Conservation (phyloP, 35 echinoderm and acorn worm genomes). For the Diadema setosum region DNA sequence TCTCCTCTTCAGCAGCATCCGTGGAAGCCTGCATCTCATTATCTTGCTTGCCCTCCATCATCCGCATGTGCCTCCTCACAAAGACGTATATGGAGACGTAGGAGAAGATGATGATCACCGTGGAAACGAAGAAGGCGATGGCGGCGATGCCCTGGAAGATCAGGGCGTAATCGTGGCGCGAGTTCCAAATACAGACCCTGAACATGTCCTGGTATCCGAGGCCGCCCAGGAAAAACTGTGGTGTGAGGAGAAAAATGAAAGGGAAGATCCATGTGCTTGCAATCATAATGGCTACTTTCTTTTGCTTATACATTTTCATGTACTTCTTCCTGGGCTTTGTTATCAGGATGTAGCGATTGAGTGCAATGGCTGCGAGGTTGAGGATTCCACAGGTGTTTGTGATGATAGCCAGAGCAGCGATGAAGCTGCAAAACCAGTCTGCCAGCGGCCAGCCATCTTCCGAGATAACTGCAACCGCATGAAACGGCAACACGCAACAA, state of each 20-base stretch:
- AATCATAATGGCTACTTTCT: not conserved
- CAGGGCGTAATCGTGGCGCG: not conserved
- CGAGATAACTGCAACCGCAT: not conserved
- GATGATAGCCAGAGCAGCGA: not conserved
- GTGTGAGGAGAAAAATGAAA: not conserved
- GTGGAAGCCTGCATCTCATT: not conserved
- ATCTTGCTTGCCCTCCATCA: not conserved
- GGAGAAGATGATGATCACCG: not conserved
- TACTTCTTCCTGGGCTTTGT: not conserved
- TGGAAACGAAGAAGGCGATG: not conserved
- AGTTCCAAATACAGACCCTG: slow-evolving; percentile 7
- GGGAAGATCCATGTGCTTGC: not conserved
- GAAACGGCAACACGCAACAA: not conserved
- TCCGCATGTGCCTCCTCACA: not conserved
- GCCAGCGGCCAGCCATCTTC: not conserved
- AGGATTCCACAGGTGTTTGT: not conserved
- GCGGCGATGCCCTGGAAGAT: not conserved
- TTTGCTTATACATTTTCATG: not conserved
- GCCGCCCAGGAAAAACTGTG: not conserved
- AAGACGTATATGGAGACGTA: slow-evolving; percentile 4
- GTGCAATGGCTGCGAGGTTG: not conserved
- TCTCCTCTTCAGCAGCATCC: not conserved
- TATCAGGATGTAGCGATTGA: not conserved
- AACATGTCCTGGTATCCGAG: not conserved
- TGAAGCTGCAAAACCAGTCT: not conserved